These are phyloP conservation scores for Leptinotarsa juncta DNA, from an alignment of 2,888 invertebrate genomes.

Conservation along the genomic window DNA sequence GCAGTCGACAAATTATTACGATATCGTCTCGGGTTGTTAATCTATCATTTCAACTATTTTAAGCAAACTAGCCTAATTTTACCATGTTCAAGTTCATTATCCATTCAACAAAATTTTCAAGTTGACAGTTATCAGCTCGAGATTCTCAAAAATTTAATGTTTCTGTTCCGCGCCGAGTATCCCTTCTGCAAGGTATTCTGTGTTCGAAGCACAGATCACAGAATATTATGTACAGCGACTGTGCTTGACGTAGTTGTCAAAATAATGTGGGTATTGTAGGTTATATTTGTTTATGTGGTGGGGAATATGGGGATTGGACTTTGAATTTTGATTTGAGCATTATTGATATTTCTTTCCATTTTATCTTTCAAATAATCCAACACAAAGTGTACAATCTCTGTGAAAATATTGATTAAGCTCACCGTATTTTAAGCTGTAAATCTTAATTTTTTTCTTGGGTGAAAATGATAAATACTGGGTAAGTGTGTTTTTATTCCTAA, in stretches of 20 bases:
- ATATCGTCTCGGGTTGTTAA: too few relatives aligned
- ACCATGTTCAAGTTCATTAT: too few relatives aligned
- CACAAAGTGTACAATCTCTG: not conserved
- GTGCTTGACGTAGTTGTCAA: not conserved
- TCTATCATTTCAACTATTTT: too few relatives aligned
- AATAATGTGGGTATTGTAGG: not conserved
- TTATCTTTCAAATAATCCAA: not conserved
- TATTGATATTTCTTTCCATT: not conserved
- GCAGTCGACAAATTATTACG: too few relatives aligned
- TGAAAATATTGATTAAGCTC: not conserved
- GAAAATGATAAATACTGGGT: slow-evolving; percentile 51
- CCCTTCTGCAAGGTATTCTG: too few relatives aligned
- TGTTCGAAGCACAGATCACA: too few relatives aligned
- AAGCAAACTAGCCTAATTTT: too few relatives aligned
- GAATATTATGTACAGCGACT: too few relatives aligned
- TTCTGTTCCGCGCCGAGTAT: too few relatives aligned
- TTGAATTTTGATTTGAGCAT: not conserved
- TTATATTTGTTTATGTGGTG: not conserved
- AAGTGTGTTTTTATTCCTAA: slow-evolving; percentile 21
- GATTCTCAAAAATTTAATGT: too few relatives aligned
- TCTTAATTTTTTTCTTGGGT: not conserved
- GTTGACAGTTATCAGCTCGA: too few relatives aligned
- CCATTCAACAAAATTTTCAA: too few relatives aligned
- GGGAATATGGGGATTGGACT: slow-evolving; percentile 1
- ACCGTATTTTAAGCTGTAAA: not conserved